These are phyloP conservation scores for Trichogramma evanescens DNA, from an alignment of 2,888 invertebrate species.

Conservation along the genomic window DNA sequence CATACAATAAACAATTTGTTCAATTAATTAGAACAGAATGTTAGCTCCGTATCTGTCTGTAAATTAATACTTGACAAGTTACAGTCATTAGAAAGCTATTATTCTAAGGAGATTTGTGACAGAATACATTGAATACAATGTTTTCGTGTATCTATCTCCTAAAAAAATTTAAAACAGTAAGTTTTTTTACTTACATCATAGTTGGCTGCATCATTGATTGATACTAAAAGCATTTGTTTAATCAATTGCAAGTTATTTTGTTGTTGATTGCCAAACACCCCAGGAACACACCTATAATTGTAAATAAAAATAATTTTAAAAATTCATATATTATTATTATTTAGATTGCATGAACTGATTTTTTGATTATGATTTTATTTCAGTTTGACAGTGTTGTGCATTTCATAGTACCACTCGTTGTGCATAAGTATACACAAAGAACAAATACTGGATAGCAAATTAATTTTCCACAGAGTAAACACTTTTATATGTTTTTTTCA, in stretches of 20 bases:
- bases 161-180: background rate
- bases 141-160: slow-evolving; percentile 39
- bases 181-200: slow-evolving; percentile 52
- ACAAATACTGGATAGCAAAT: background rate
- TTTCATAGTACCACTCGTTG: slow-evolving; percentile 7
- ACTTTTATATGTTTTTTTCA: background rate
- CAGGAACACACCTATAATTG: slow-evolving; percentile 73
- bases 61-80: slow-evolving; percentile 51
- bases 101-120: slow-evolving; percentile 48
- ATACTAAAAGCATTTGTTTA: slow-evolving; percentile 87
- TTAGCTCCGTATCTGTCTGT: slow-evolving; percentile 57
- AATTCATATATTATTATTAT: background rate
- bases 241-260: slow-evolving; percentile 84
- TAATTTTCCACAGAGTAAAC: slow-evolving; percentile 6
- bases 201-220: slow-evolving; percentile 65
- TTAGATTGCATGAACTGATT: background rate
- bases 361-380: background rate
- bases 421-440: slow-evolving; percentile 11
- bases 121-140: slow-evolving; percentile 15
- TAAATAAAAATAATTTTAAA: slow-evolving; percentile 3
- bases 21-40: slow-evolving; percentile 29
- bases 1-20: background rate
- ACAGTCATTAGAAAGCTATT: slow-evolving; percentile 55
- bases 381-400: background rate
- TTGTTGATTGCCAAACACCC: slow-evolving; percentile 94